phyloP scores from a whole-genome alignment of 2,797 vertebrate genomes.

The Delichon dasypus region DNA sequence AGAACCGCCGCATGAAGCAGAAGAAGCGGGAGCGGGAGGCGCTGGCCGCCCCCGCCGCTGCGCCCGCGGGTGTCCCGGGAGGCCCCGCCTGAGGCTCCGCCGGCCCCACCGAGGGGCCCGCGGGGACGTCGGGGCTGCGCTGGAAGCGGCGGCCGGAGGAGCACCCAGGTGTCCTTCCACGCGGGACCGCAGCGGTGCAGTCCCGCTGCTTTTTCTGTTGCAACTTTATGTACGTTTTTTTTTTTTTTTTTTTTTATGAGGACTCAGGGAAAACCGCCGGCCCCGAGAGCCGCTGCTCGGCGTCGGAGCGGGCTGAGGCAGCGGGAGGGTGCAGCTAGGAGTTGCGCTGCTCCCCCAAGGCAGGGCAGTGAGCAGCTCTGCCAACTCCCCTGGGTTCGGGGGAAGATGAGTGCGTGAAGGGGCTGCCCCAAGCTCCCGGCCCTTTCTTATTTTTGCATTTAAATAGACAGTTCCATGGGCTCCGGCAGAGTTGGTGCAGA shows the following conservation, averaged over 20 bases:
- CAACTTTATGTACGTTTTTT: background rate
- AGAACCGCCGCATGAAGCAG: conserved; percentile 92
- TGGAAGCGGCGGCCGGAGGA: conserved; percentile 29
- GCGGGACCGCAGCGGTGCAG: background rate
- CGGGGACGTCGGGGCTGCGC: background rate
- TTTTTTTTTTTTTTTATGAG: background rate
- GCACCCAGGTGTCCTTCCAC: background rate
- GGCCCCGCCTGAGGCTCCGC: background rate
- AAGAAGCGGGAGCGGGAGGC: conserved; percentile 74
- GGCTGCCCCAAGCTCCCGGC: background rate
- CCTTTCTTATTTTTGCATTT: background rate
- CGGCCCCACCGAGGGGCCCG: background rate
- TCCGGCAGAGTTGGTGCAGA: background rate
- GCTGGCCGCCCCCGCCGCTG: background rate
- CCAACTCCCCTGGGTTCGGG: background rate
- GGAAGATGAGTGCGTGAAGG: background rate
- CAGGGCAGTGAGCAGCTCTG: background rate
- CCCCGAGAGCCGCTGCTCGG: background rate
- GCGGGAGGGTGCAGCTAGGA: background rate
- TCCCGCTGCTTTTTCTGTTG: background rate
- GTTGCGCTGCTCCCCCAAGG: background rate
- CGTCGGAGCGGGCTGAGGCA: background rate
- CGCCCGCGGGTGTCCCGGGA: background rate
- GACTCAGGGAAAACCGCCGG: background rate
- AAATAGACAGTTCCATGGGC: background rate